Evolutionary conservation across 1,140 invertebrate species (phyloP), one percentile per base, ranked within the genome.

Genomic region (Drosophila willistoni): DNA sequence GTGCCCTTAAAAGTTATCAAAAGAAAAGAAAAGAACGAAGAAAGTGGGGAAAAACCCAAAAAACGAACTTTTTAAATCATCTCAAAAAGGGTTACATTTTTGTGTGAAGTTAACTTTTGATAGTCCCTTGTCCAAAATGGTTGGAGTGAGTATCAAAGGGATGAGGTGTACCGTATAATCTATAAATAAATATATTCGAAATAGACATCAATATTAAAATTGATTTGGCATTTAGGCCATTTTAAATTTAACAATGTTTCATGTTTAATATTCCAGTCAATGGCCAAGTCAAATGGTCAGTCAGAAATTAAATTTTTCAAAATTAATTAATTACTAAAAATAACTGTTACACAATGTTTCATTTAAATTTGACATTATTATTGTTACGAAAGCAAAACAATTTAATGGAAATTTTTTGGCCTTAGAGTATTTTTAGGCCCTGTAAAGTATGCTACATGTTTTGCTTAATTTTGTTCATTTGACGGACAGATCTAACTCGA

Each of bases 1-100:
- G 36, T 22, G 7, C 7, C 44, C 34, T 10, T 57, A 83, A 73
- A 80, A 65, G 54, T 66, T 59, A 29, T 29, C 29, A 29, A 64
- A 66, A 51, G 59, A 73, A 68, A 64, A 72, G 33, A 1, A 61
- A 56, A 33, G 17, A 39, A 39, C 17, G 7, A 22, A 22, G 14
- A 33, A 36, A 25, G 39, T 7, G 36, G 29, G 29, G 7, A 42
- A 19, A 19, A 61, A 22, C 19, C 44, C 3, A 9, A 12, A 60
- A 29, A 39, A 42, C 2, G 14, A 41, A 22, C 19, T 22, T 19
- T 22, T 51, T 51, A 51, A 51, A 19, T 47, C 19, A 19, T 51
- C 10, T 51, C 17, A 51, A 29, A 51, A 51, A 51, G 44, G 44
- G 44, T 51, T 51, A 3, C 44, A 22, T 22, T 51, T 51, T 51